Evolutionary conservation across 53 echinoderm and acorn worm genomes (phyloP), one percentile per base, ranked within the genome.

Genomic region (Temnopleurus reevesii): DNA sequence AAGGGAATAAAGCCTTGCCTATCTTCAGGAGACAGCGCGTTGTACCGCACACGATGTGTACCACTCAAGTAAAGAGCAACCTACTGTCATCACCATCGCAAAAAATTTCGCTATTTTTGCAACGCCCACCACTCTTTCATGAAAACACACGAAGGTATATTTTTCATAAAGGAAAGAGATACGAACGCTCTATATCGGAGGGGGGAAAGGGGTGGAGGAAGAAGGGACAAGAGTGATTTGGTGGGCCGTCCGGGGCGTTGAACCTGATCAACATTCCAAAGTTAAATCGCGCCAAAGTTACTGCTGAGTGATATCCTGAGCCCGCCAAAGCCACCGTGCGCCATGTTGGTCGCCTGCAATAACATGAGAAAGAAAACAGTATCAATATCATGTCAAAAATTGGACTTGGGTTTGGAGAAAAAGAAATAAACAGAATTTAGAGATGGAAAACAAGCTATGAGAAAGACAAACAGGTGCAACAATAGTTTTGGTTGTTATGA

Each of bases 331-430:
- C 65, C 54, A 18, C n/a, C 66, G 28, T 66, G 49, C 88, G 65
- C 88, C 88, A 49, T 87, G 34, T 51, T 87, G 71, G 46, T 87
- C 65, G 65, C 88, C 88, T 87, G 71, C 35, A 47, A 65, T 53
- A 87, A 87, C 88, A 87, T 28, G 53, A 49, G 66, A 87, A 87
- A 87, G 88, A 87, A 65, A 87, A 87, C 88, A 87, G 88, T 87
- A 66, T 65, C 88, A 49, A 87, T 87, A 66, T 87, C 88, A 87
- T 87, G 71, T 87, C 88, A 65, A 61, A 59, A 28, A 51, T 60
- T 55, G 27, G 51, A 53, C 65, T 51, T 87, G 49, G 88, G 71
- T 66, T 49, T 46, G 88, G 34, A 55, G 53, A 71, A 65, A 71
- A 31, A 51, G 88, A 87, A 87, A 87, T 87, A 87, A 87, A 87